phyloP scores from a whole-genome alignment of 1,140 invertebrate species.

The Brachionus sp. region DNA sequence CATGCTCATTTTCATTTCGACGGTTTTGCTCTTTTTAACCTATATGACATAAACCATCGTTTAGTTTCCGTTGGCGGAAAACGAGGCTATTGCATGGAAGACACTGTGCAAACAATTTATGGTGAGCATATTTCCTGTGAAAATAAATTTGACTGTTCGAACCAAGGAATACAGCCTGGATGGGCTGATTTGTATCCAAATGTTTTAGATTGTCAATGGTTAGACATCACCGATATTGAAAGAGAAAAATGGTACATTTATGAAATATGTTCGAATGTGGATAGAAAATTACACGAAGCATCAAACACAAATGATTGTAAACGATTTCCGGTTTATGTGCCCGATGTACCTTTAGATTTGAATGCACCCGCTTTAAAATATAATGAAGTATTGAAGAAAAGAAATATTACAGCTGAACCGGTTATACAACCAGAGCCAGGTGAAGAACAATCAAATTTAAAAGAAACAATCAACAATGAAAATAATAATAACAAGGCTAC shows the following conservation, averaged over 20 bases:
- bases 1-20: constrained; percentile 19
- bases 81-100: constrained; percentile 6
- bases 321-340: not conserved
- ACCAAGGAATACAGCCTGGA: not conserved
- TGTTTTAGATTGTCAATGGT: constrained; percentile 11
- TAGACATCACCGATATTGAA: constrained; percentile 2
- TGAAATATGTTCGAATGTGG: not conserved
- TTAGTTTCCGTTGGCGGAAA: not conserved
- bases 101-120: not conserved
- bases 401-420: not conserved
- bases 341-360: not conserved
- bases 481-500: too few species aligned
- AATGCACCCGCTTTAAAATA: not conserved
- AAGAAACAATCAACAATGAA: too few species aligned
- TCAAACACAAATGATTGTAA: not conserved
- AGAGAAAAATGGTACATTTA: constrained; percentile 21
- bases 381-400: not conserved
- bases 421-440: not conserved
- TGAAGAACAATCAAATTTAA: not conserved
- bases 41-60: not conserved
- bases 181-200: constrained; percentile 15
- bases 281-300: constrained; percentile 3
- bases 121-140: not conserved
- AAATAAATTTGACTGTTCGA: not conserved
- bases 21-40: not conserved